These are phyloP conservation scores for Taphrorychus bicolor DNA, from an alignment of 2,888 invertebrate genomes.

Conservation along the genomic window DNA sequence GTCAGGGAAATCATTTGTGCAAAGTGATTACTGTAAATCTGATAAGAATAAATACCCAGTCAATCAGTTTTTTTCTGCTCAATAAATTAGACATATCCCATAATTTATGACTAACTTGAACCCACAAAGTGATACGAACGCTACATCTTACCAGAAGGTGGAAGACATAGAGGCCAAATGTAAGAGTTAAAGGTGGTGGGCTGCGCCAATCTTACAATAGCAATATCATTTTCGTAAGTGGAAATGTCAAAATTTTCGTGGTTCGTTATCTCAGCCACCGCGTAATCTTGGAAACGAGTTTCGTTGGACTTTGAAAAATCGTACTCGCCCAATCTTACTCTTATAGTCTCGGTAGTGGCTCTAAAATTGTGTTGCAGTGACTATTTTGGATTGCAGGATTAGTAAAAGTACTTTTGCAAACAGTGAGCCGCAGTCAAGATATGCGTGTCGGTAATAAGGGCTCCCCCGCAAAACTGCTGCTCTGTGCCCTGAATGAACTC, in stretches of 20 bases:
- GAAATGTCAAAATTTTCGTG: constrained; percentile 73
- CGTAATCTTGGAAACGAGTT: constrained; percentile 73
- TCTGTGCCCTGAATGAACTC: constrained; percentile 51
- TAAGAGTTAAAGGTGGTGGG: constrained; percentile 76
- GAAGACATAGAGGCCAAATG: constrained; percentile 86
- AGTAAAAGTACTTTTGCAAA: constrained; percentile 68
- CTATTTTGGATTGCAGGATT: too few species aligned
- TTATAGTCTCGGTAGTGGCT: constrained; percentile 66
- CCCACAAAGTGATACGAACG: too few species aligned
- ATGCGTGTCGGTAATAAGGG: constrained; percentile 78
- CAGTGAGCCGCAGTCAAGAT: constrained; percentile 83
- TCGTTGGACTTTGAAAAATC: constrained; percentile 74
- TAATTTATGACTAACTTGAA: neutral
- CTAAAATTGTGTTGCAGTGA: constrained; percentile 55
- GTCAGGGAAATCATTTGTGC: too few species aligned
- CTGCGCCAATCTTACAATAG: constrained; percentile 71
- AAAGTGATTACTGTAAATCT: too few species aligned
- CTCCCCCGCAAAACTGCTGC: constrained; percentile 81
- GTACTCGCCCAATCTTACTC: constrained; percentile 82
- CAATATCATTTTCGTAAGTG: constrained; percentile 80
- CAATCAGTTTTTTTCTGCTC: too few species aligned
- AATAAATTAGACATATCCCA: too few species aligned
- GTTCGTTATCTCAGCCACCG: constrained; percentile 68
- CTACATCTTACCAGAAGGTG: constrained; percentile 63
- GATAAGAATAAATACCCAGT: too few species aligned